Evolutionary conservation across 2,888 invertebrate genomes (phyloP).

Genomic region (Cheilosia pagana): DNA sequence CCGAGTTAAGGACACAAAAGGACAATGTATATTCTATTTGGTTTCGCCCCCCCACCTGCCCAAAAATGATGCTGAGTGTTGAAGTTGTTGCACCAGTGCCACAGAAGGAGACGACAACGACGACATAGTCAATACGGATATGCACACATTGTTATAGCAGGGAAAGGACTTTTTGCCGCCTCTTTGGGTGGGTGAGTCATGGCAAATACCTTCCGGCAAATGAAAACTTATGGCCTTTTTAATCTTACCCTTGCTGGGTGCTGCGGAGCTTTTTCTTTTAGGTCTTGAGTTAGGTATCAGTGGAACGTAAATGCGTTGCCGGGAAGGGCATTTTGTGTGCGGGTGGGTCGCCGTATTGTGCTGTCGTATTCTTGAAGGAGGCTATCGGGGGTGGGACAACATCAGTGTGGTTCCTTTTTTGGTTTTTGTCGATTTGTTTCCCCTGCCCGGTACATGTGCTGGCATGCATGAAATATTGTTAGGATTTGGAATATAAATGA

Average conservation of each 20-base stretch:
- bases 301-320: background rate
- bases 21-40: conserved; percentile 26
- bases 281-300: background rate
- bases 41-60: conserved; percentile 6
- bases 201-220: background rate
- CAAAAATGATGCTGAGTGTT: conserved; percentile 32
- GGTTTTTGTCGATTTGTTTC: background rate
- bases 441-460: background rate
- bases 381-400: background rate
- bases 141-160: conserved; percentile 8
- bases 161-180: conserved; percentile 4
- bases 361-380: conserved; percentile 1
- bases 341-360: background rate
- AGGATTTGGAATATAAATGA: conserved; percentile 6
- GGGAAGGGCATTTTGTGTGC: background rate
- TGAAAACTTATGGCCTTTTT: conserved; percentile 26
- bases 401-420: background rate
- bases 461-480: conserved; percentile 1
- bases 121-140: conserved; percentile 2
- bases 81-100: conserved; percentile 24
- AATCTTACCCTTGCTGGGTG: conserved; percentile 4
- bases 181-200: background rate
- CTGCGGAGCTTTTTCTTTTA: conserved; percentile 5
- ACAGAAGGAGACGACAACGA: background rate
- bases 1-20: conserved; percentile 13